Evolutionary conservation across 2,888 invertebrate genomes (phyloP).

Genomic region (Scelioninae gen. 1): DNA sequence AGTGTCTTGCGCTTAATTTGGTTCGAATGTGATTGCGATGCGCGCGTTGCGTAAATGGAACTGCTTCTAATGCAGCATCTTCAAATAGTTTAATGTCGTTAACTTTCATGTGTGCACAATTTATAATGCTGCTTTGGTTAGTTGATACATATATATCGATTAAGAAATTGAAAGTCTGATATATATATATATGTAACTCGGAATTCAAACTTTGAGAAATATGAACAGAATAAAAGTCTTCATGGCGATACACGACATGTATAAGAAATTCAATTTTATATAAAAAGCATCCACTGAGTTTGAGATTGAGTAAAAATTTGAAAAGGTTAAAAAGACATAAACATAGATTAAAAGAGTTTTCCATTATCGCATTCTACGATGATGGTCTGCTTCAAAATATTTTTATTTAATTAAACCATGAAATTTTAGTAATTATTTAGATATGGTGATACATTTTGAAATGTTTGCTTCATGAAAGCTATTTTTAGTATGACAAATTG

Average conservation of each 20-base stretch:
- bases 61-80: slow-evolving; percentile 61
- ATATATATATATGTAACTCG: background rate
- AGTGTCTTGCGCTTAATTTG: slow-evolving; percentile 66
- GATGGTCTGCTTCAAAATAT: background rate
- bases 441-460: background rate
- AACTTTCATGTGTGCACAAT: slow-evolving; percentile 51
- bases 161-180: slow-evolving; percentile 27
- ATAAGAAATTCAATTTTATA: background rate
- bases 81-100: slow-evolving; percentile 47
- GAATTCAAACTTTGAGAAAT: no score
- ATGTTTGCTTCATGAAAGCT: background rate
- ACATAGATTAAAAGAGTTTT: background rate
- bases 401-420: slow-evolving; percentile 1
- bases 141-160: slow-evolving; percentile 13
- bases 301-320: background rate
- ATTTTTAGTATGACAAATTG: slow-evolving; percentile 3
- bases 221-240: no score
- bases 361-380: slow-evolving; percentile 4
- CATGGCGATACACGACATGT: no score
- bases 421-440: background rate
- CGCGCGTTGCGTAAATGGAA: slow-evolving; percentile 63
- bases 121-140: slow-evolving; percentile 21
- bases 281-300: slow-evolving; percentile 1
- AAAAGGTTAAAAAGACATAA: slow-evolving; percentile 15
- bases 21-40: slow-evolving; percentile 64